Conservation (phyloP, 2,113 vertebrate genomes). For the Saccopteryx bilineata region DNA sequence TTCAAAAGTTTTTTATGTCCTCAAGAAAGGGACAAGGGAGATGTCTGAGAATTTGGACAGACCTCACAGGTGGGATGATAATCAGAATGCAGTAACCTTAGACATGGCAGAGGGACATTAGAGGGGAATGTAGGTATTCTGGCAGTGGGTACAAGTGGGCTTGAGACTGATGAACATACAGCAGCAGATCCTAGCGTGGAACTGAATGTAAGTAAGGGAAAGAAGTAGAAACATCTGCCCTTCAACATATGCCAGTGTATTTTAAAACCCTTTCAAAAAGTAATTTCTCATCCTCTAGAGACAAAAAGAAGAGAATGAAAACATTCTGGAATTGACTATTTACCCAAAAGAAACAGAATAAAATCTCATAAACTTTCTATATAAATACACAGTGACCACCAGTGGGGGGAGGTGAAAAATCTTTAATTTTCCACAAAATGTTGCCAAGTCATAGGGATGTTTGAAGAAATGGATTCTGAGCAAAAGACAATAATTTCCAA, state of each 20-base stretch:
- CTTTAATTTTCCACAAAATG: neutral
- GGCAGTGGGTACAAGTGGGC: no score
- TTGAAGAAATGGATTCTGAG: conserved; percentile 39
- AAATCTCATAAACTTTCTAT: neutral
- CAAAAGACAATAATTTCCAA: neutral
- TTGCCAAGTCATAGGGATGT: neutral
- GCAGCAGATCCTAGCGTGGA: accelerated
- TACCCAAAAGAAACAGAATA: neutral
- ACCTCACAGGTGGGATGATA: neutral
- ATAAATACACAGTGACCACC: neutral
- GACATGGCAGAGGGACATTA: neutral
- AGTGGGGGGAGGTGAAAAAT: neutral
- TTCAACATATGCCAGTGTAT: neutral
- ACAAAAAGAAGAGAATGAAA: neutral
- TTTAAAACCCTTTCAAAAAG: neutral
- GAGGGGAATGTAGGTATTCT: neutral
- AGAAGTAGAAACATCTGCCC: neutral
- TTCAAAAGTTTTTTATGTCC: neutral
- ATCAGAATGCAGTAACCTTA: neutral
- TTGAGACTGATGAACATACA: neutral
- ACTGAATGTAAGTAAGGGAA: neutral
- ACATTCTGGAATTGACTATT: neutral
- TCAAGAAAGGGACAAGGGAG: neutral
- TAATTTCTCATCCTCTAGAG: neutral
- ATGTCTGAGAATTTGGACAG: neutral